These are phyloP conservation scores for Anniella stebbinsi DNA, from an alignment of 2,797 vertebrate genomes.

Conservation along the genomic window DNA sequence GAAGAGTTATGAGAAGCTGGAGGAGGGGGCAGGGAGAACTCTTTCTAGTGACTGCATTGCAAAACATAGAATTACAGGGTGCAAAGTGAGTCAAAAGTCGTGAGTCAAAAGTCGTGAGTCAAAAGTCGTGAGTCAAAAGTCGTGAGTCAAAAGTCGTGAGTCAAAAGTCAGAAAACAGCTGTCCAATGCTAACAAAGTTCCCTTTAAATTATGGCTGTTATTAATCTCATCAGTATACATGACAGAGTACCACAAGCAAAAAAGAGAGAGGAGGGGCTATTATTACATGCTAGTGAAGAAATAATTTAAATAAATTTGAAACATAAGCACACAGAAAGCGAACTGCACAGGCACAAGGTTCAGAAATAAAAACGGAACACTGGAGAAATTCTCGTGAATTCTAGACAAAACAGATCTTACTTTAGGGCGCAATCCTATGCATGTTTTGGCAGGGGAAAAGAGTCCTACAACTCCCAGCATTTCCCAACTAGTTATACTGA, in stretches of 20 bases:
- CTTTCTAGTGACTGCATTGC: constrained; percentile 10
- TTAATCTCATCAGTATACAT: not conserved
- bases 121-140: no score
- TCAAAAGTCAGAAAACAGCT: not conserved
- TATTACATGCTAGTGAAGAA: not conserved
- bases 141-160: no score
- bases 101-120: no score
- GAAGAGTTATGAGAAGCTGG: not conserved
- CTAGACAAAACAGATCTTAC: no score
- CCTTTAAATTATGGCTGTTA: not conserved
- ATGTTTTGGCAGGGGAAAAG: not conserved
- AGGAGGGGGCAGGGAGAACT: not conserved
- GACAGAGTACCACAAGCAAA: not conserved
- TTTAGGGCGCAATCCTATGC: not conserved
- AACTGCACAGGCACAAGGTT: not conserved
- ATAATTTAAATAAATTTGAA: not conserved
- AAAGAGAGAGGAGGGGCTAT: not conserved
- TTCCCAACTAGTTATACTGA: no score
- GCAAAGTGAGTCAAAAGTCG: not conserved
- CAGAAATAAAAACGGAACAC: not conserved
- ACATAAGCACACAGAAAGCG: not conserved
- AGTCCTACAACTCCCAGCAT: no score
- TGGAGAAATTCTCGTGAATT: not conserved
- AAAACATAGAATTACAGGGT: not conserved
- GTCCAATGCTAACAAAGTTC: not conserved